These are phyloP conservation scores for Lates calcarifer DNA, from an alignment of 2,113 vertebrate genomes.

Conservation along the genomic window DNA sequence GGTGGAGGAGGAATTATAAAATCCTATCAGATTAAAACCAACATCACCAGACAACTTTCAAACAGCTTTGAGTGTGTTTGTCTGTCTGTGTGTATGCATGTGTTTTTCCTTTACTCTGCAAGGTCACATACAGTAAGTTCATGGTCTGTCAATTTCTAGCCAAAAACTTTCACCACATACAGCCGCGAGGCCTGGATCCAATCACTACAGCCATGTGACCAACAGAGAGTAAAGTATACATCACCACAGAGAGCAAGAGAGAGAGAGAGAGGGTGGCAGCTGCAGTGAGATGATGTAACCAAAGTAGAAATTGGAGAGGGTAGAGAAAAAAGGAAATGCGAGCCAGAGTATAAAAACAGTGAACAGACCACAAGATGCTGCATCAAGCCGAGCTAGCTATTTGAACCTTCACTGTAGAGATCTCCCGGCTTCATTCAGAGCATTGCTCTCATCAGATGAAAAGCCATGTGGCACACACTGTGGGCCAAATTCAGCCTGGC, in stretches of 20 bases:
- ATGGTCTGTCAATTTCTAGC: conserved; percentile 61
- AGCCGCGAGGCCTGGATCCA: conserved; percentile 75
- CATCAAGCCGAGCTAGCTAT: conserved; percentile 4
- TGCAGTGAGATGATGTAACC: conserved; percentile 71
- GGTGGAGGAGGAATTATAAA: conserved; percentile 48
- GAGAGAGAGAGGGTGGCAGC: conserved; percentile 55
- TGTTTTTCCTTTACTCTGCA: conserved; percentile 17
- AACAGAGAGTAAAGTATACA: conserved; percentile 72
- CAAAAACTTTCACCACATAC: conserved; percentile 61
- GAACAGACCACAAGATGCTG: conserved; percentile 15
- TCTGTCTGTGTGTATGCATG: too few species aligned
- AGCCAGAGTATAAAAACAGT: conserved; percentile 47
- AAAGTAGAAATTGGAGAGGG: conserved; percentile 28
- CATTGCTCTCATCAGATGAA: background rate
- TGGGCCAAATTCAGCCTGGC: background rate
- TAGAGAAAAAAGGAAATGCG: conserved; percentile 24
- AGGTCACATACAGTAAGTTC: conserved; percentile 70
- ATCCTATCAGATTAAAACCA: conserved; percentile 51
- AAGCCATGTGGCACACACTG: conserved; percentile 4
- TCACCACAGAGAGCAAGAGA: conserved; percentile 32
- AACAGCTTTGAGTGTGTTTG: background rate
- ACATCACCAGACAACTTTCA: conserved; percentile 25
- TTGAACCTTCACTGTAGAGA: conserved; percentile 26
- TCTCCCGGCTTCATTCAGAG: conserved; percentile 10
- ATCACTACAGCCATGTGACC: conserved; percentile 77